phyloP scores from a whole-genome alignment of 2,113 vertebrate species.

The Sebastes fasciatus region DNA sequence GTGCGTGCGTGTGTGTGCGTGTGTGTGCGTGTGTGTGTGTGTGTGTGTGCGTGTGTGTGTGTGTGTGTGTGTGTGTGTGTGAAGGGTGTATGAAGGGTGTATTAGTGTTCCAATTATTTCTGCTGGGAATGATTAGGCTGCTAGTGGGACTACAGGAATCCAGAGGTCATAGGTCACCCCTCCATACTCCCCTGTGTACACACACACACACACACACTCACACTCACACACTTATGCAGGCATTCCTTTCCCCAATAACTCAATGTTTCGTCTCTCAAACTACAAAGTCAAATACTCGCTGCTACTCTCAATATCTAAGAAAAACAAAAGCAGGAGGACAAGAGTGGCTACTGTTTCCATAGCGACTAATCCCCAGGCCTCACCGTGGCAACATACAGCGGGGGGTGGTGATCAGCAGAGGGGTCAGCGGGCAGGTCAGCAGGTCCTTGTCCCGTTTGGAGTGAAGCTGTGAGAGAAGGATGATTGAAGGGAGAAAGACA shows the following conservation, averaged over 20 bases:
- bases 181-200: slow-evolving; percentile 46
- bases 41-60: slow-evolving; percentile 15
- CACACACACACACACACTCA: slow-evolving; percentile 23
- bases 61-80: slow-evolving; percentile 13
- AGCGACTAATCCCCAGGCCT: slow-evolving; percentile 77
- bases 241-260: slow-evolving; percentile 37
- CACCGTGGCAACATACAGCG: slow-evolving; percentile 58
- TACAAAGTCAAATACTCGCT: slow-evolving; percentile 45
- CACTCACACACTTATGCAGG: slow-evolving; percentile 23
- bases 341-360: slow-evolving; percentile 78
- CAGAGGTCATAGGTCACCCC: slow-evolving; percentile 64
- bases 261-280: slow-evolving; percentile 52
- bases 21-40: slow-evolving; percentile 11
- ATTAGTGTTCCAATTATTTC: slow-evolving; percentile 76
- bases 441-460: slow-evolving; percentile 58
- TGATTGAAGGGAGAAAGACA: slow-evolving; percentile 45
- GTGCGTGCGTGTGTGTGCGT: slow-evolving; percentile 3
- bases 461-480: slow-evolving; percentile 35
- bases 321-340: slow-evolving; percentile 65
- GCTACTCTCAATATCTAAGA: slow-evolving; percentile 49
- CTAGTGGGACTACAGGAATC: slow-evolving; percentile 71
- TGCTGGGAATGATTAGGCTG: slow-evolving; percentile 76
- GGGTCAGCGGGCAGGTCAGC: slow-evolving; percentile 66
- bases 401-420: slow-evolving; percentile 70
- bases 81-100: slow-evolving; percentile 27